Percentiles rank a stretch among this genome's conserved stretches.
These are phyloP conservation scores for Diacarnus erythraeanus DNA, from an alignment of 37 sponge, comb jelly and placozoan genomes.

Conservation along the genomic window DNA sequence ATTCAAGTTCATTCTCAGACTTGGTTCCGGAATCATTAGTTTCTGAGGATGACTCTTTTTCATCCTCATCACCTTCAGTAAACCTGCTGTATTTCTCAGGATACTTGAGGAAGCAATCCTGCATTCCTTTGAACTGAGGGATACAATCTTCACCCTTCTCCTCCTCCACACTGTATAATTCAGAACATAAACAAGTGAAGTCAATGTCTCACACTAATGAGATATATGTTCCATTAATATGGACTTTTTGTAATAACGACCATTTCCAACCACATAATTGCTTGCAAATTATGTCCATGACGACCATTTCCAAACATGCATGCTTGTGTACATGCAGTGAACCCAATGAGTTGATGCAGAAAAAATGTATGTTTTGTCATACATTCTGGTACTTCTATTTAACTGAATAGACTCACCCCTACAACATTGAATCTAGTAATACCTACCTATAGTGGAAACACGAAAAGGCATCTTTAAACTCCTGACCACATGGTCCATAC, in stretches of 20 bases:
- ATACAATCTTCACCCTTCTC: conserved; percentile 83
- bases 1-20: neutral
- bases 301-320: too few species aligned
- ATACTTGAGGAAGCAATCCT: conserved; percentile 76
- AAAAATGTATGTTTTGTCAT: neutral
- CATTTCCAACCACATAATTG: too few species aligned
- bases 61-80: conserved; percentile 41
- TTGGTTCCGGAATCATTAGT: neutral
- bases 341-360: too few species aligned
- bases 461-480: conserved; percentile 81
- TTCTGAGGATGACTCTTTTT: neutral
- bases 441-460: conserved; percentile 81
- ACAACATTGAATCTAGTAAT: neutral
- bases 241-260: too few species aligned
- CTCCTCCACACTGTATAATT: conserved; percentile 67
- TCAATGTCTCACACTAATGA: neutral
- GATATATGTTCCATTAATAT: too few species aligned
- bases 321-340: too few species aligned
- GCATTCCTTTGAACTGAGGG: conserved; percentile 70
- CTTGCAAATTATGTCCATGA: too few species aligned
- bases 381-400: too few species aligned
- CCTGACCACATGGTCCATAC: conserved; percentile 80
- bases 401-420: too few species aligned
- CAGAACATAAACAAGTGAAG: neutral
- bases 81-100: conserved; percentile 58